Evolutionary conservation across 1,140 invertebrate genomes (phyloP), one percentile per base, ranked within the genome.

Genomic region (Papilio machaon): DNA sequence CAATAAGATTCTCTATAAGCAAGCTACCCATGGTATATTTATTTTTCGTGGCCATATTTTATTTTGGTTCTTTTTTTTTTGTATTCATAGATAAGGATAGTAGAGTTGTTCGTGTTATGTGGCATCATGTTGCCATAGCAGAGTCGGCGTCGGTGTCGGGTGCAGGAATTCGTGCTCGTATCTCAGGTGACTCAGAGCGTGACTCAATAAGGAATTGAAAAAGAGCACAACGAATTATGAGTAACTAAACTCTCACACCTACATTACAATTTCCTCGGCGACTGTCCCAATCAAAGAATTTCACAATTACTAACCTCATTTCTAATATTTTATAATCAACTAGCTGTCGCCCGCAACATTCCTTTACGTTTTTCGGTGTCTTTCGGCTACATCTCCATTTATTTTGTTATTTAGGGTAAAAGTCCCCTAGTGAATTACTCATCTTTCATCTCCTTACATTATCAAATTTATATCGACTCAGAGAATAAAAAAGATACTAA

Each of bases 191-290:
- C 58, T 82, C 81, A 82, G 73, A 38, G 58, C 17, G 52, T 82
- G 81, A 82, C 73, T 82, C 81, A 82, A 70, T 78, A 17, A 64
- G 78, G 43, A 80, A 82, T 64, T 76, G 76, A 80, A 67, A 80
- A 80, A 77, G 54, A 49, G 58, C 64, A 67, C 74, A 43, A 75
- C 43, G 73, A 47, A 78, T 11, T 73, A 49, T 60, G n/a, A 54
- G 47, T 46, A 76, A 76, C 46, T 52, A 76, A 52, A 23, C 74
- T 76, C 74, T 52, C 11, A 49, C 47, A 3, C 74, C 47, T 54
- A 52, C 74, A 15, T 76, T 49, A 10, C 9, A 30, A 15, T 76
- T 76, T 76, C 43, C 43, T 76, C 19, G 11, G 4, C 49, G 17
- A 76, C 47, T 76, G 19, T 49, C 23, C 30, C n/a, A 52, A 52